phyloP scores from a whole-genome alignment of 2,888 invertebrate genomes.

The Eupithecia centaureata region DNA sequence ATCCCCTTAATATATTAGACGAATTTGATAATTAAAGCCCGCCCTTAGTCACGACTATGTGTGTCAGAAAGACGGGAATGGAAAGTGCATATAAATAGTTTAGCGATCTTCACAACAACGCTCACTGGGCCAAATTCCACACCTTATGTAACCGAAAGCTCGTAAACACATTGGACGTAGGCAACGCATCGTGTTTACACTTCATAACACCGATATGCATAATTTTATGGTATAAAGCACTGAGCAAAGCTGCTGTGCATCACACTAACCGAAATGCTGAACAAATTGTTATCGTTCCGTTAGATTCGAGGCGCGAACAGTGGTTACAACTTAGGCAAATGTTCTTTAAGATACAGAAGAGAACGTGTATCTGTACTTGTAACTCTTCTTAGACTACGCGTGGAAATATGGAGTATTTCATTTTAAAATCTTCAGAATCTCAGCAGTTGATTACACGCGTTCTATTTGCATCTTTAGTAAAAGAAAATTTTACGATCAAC shows the following conservation, averaged over 20 bases:
- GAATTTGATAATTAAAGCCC: conserved; percentile 59
- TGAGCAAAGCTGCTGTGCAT: conserved; percentile 19
- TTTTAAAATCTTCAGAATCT: background rate
- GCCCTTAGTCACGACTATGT: conserved; percentile 68
- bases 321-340: background rate
- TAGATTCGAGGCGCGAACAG: conserved; percentile 9
- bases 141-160: conserved; percentile 69
- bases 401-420: background rate
- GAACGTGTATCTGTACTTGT: background rate
- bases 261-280: conserved; percentile 13
- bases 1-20: background rate
- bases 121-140: conserved; percentile 66
- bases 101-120: conserved; percentile 48
- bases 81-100: conserved; percentile 77
- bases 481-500: background rate
- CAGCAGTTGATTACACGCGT: background rate
- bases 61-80: conserved; percentile 73
- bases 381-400: background rate
- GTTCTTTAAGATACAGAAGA: background rate
- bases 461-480: background rate
- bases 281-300: conserved; percentile 21
- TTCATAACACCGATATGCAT: conserved; percentile 47
- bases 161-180: conserved; percentile 71
- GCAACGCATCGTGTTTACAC: conserved; percentile 53
- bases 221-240: conserved; percentile 40